Evolutionary conservation across 2,888 invertebrate species (phyloP), one percentile per base, ranked within the genome.

Genomic region (Deilephila elpenor): DNA sequence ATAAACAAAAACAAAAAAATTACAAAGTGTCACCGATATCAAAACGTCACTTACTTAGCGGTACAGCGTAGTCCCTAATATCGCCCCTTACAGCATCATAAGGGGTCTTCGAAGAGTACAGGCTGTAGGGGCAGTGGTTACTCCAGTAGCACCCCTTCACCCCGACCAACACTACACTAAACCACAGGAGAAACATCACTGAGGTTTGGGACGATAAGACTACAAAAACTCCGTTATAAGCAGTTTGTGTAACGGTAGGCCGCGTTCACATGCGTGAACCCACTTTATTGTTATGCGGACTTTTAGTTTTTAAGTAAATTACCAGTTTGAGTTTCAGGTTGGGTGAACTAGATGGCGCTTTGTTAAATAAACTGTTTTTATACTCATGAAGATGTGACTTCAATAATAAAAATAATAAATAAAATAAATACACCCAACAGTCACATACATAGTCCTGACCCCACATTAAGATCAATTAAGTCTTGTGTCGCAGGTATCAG

Each of bases 31-130:
- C 7, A 29, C 20, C 5, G 20, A 20, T 25, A 20, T 20, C 2
- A 44, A 44, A 19, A 14, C 14, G n/a, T n/a, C 8, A 86, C 93
- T 93, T 83, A 93, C 94, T 88, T 61, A 82, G 73, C 2, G 88
- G 87, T 17, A 75, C 73, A 0, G 78, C 75, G 64, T 84, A 82
- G 74, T 93, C 92, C 64, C 93, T 84, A 20, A 93, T 86, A 72
- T 93, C 93, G 0, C 94, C 93, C 71, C 94, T 81, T 0, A 92
- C 75, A 0, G 84, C 82, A 3, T 92, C 92, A 71, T 94, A 94
- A 0, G 91, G 91, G 0, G 94, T 93, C 76, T 90, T 93, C 0
- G 92, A 84, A 0, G 90, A 88, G 74, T 86, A 91, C 76, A 90
- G 71, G 5, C 78, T 78, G 71, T 87, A 90, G 0, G 87, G 80